A percentile compares a stretch with the other conserved stretches of the same genome.
These are phyloP conservation scores for Siniperca undulata DNA, from an alignment of 2,797 vertebrate species.

Conservation along the genomic window DNA sequence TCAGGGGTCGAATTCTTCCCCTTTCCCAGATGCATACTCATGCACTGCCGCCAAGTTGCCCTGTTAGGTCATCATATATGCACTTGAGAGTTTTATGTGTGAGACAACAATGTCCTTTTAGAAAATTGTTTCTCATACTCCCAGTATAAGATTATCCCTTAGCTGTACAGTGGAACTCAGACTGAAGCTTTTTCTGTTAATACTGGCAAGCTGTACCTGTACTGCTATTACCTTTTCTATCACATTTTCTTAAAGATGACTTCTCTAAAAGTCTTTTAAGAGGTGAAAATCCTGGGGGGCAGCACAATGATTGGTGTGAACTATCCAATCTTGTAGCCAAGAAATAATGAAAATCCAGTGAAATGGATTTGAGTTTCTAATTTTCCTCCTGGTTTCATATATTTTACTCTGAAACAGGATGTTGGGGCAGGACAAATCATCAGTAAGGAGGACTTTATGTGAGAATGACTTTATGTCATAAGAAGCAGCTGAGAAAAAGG, in stretches of 20 bases:
- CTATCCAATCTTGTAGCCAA: not conserved
- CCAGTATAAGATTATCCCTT: conserved; percentile 25
- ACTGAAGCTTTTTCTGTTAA: conserved; percentile 19
- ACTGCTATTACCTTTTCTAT: conserved; percentile 15
- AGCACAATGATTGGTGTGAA: not conserved
- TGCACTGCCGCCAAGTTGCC: conserved; percentile 64
- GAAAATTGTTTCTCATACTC: conserved; percentile 66
- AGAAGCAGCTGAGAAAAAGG: not conserved
- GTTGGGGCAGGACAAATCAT: not conserved
- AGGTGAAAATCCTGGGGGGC: conserved; percentile 1
- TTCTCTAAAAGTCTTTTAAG: conserved; percentile 22
- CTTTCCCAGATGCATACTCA: conserved; percentile 80
- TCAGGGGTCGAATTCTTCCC: conserved; percentile 81
- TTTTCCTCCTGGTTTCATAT: not conserved
- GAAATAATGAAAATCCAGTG: conserved; percentile 11
- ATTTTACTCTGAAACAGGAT: conserved; percentile 5
- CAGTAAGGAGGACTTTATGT: not conserved
- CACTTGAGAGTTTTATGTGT: conserved; percentile 75
- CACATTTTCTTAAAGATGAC: conserved; percentile 20
- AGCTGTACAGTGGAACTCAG: conserved; percentile 20
- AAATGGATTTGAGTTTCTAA: conserved; percentile 1
- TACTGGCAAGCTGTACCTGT: conserved; percentile 20
- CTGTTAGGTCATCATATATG: conserved; percentile 69
- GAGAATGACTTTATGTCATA: not conserved
- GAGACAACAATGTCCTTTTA: conserved; percentile 71